Base-by-base conservation (phyloP, 2,113 vertebrate genomes). In the Guaruba guarouba region DNA sequence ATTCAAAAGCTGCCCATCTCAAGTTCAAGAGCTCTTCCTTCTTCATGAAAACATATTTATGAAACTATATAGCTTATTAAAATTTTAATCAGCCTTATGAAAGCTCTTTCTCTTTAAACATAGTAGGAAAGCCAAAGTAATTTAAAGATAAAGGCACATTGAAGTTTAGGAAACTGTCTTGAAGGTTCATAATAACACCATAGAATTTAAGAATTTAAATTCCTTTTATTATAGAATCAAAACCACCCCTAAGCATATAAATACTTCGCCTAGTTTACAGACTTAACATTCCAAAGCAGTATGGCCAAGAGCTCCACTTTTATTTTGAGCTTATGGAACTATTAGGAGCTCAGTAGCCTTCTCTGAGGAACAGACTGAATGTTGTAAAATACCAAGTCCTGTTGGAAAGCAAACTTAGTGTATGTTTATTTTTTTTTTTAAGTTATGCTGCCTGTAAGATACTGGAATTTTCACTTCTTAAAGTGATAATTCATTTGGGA, bases 21-120 rank as follows among this genome's bases (percentile, higher is more conserved):
- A 76, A 96, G 92, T 88, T 97, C 73, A 96, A 92, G 94, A 88
- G 69, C 73, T 93, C 76, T 86, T 92, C 77, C 96, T 97, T 96
- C 92, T 94, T 90, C 86, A 39, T 86, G 52, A 90, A 96, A 96
- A 79, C 81, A 43, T 91, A 87, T 86, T 92, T 97, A 63, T 89
- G 93, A 91, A 95, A 96, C 91, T 68, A 20, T 95, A 94, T 96
- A 92, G 54, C 84, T 92, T 82, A 85, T 83, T 44, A 93, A 96
- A 94, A 92, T 88, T 95, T 96, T 92, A 94, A 95, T 96, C 94
- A 92, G 68, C 19, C 76, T 88, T 88, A 88, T 91, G 92, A 83
- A 94, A 88, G 67, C 80, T 93, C 39, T 80, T 93, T 92, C 48
- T 90, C 33, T 95, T 92, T 59, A 95, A 91, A 79, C 64, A 24